phyloP scores from a whole-genome alignment of 2,888 invertebrate genomes.

The Apodemia duryi region DNA sequence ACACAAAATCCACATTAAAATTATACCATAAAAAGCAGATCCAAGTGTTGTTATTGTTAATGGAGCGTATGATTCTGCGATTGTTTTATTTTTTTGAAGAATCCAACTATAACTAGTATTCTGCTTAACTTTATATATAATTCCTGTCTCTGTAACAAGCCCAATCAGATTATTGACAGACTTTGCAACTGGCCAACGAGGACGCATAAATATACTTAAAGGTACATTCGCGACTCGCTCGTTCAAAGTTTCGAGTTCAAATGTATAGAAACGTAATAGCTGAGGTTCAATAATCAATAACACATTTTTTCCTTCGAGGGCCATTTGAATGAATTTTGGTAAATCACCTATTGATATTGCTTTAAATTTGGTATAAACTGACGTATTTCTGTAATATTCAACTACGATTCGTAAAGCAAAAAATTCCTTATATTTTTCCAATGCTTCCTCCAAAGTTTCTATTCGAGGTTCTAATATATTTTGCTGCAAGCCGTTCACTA shows the following conservation, averaged over 20 bases:
- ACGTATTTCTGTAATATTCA: slow-evolving; percentile 39
- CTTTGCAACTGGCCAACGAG: slow-evolving; percentile 48
- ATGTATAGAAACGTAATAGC: slow-evolving; percentile 30
- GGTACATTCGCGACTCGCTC: slow-evolving; percentile 37
- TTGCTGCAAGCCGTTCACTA: slow-evolving; percentile 45
- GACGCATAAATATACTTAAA: slow-evolving; percentile 44
- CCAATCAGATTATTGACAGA: slow-evolving; percentile 36
- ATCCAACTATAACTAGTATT: slow-evolving; percentile 15
- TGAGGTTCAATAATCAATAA: slow-evolving; percentile 39
- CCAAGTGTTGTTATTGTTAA: slow-evolving; percentile 39
- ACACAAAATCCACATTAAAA: too few relatives aligned
- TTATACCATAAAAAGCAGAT: slow-evolving; percentile 43
- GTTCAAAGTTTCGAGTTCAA: slow-evolving; percentile 41
- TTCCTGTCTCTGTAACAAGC: slow-evolving; percentile 43
- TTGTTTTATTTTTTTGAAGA: slow-evolving; percentile 13
- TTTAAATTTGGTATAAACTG: slow-evolving; percentile 35
- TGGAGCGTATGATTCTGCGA: slow-evolving; percentile 27
- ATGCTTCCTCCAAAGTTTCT: slow-evolving; percentile 39
- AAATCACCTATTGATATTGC: slow-evolving; percentile 33
- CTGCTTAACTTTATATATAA: slow-evolving; percentile 19
- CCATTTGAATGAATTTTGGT: slow-evolving; percentile 32
- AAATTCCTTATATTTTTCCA: slow-evolving; percentile 39
- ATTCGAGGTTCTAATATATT: slow-evolving; percentile 43
- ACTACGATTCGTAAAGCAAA: slow-evolving; percentile 40
- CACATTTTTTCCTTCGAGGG: slow-evolving; percentile 44